Evolutionary conservation across 1,140 invertebrate species (phyloP), one percentile per base, ranked within the genome.

Genomic region (Hirudo medicinalis): DNA sequence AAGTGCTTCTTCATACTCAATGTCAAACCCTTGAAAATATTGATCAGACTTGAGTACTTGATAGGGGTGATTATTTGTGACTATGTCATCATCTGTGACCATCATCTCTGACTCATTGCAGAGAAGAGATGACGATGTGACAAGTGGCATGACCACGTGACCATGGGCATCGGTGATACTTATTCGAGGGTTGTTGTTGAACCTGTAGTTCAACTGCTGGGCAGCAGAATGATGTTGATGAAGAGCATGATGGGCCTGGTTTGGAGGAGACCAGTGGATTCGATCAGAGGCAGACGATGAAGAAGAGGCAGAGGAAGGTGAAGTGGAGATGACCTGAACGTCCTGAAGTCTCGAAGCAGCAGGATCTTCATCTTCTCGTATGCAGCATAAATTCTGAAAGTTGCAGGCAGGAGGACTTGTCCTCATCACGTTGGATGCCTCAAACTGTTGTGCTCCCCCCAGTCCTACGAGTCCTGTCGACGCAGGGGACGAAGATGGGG

Each of bases 101-200:
- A 85, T 75, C 29, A 77, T 88, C 86, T 72, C 82, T 75, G n/a
- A n/a, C 20, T 54, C 53, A 36, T 27, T 55, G 69, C 67, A 68
- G 25, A 32, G 67, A 15, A 32, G 36, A 40, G 67, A 68, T 2
- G 67, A 68, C 36, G 36, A 29, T 3, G 67, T 63, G 13, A n/a
- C 57, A 1, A 63, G 29, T 5, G 57, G 57, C 22, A 32, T 9
- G 20, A 70, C 69, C 8, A 66, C 86, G 87, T 25, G 89, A 88
- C 78, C 80, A 55, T 74, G 88, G 86, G 2, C 88, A 72, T 94
- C 92, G 0, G 91, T 94, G 5, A 94, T 86, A 75, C 90, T 92
- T 74, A 94, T 94, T 81, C 92, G 91, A 0, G 92, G 91, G 77
- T 82, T 82, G 53, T 76, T 77, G 49, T 75, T 32, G 43, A 54